A percentile compares a stretch with the other conserved stretches of the same genome.
phyloP scores from a whole-genome alignment of 2,888 invertebrate genomes.

The Zygaena filipendulae region DNA sequence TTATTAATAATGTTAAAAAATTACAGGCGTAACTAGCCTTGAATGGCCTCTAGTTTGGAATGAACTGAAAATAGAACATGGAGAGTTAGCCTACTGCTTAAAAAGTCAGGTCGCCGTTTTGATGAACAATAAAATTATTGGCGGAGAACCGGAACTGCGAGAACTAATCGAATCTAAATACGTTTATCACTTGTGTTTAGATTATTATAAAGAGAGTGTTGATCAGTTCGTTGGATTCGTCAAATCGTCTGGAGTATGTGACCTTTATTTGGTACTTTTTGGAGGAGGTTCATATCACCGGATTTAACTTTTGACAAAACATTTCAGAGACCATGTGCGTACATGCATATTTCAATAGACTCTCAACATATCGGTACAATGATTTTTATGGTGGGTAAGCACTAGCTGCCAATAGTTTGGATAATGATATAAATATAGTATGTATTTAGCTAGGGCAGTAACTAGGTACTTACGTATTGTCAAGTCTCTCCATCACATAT shows the following conservation, averaged over 20 bases:
- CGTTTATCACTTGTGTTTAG: conserved; percentile 39
- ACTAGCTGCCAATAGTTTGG: no score
- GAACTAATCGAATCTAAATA: conserved; percentile 50
- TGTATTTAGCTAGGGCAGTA: no score
- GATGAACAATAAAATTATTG: conserved; percentile 55
- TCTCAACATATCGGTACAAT: conserved; percentile 52
- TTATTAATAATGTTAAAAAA: no score
- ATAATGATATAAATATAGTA: no score
- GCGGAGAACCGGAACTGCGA: conserved; percentile 59
- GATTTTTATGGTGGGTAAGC: conserved; percentile 69
- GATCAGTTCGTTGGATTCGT: conserved; percentile 48
- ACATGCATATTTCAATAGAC: conserved; percentile 62
- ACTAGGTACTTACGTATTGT: no score
- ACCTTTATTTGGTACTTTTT: no score
- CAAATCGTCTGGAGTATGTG: conserved; percentile 45
- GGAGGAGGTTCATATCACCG: background rate
- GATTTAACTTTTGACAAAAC: no score
- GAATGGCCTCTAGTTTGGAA: conserved; percentile 48
- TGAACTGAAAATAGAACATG: conserved; percentile 43
- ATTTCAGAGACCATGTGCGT: conserved; percentile 68
- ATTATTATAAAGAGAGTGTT: conserved; percentile 53
- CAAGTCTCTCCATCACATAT: no score
- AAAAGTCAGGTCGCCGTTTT: conserved; percentile 56
- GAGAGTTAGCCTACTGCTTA: conserved; percentile 52
- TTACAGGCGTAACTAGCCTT: conserved; percentile 41